Percentiles rank a stretch among this genome's conserved stretches.
Evolutionary conservation across 2,888 invertebrate genomes (phyloP).

Genomic region (Alentia gelatinosa): DNA sequence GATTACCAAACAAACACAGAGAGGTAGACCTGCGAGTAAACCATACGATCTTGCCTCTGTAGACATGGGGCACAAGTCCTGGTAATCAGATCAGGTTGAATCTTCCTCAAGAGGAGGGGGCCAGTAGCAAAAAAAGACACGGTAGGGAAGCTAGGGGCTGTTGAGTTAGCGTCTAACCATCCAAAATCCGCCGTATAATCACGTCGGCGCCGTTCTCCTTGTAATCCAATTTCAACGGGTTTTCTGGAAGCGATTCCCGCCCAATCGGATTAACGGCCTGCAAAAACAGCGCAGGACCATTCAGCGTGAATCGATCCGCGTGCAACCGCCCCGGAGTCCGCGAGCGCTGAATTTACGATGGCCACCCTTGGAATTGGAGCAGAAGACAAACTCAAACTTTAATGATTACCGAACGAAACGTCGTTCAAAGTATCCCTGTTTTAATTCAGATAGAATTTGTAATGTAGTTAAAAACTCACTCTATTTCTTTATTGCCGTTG

Average conservation of each 20-base stretch:
- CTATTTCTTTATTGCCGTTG: no score
- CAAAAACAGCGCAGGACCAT: constrained; percentile 18
- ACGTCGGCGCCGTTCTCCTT: constrained; percentile 9
- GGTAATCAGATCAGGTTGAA: not conserved
- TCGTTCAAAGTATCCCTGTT: no score
- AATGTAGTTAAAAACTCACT: no score
- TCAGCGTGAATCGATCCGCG: constrained; percentile 26
- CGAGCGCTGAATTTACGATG: not conserved
- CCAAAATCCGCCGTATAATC: constrained; percentile 32
- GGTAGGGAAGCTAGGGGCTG: not conserved
- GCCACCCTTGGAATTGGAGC: not conserved
- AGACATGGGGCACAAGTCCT: not conserved
- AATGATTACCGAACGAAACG: no score
- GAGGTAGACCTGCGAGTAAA: not conserved
- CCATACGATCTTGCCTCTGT: not conserved
- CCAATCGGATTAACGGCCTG: constrained; percentile 19
- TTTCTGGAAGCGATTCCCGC: constrained; percentile 36
- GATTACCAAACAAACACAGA: not conserved
- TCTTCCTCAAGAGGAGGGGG: not conserved
- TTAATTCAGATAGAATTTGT: no score
- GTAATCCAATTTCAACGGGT: constrained; percentile 40
- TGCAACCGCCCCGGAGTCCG: not conserved
- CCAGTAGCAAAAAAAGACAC: not conserved
- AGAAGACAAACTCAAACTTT: not conserved
- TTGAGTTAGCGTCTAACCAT: constrained; percentile 39